Base-by-base conservation (phyloP, 2,888 invertebrate genomes). In the Coleophora deauratella region DNA sequence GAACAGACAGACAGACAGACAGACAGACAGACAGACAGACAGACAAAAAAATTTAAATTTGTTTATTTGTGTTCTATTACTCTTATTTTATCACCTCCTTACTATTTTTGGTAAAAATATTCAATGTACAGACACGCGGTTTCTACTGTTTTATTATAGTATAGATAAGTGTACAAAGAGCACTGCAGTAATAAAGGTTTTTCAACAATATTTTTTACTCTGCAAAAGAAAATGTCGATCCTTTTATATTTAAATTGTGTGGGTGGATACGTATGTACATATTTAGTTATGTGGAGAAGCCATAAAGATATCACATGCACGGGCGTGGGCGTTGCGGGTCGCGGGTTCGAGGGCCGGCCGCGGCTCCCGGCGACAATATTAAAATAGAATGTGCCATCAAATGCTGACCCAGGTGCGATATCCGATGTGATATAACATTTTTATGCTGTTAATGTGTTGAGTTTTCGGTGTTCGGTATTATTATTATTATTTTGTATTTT, bases 251-350 rank as follows among this genome's bases (percentile, higher is more conserved):
- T 67, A 76, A 78, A 75, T 77, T 66, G 66, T 63, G 62, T 62
- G 51, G 71, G 21, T 6, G 21, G 21, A 21, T 6, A 6, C 6
- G 21, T 21, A 6, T 3, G 21, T 21, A 75, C 81, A 79, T 79
- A 72, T 81, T 74, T 66, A 66, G 68, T 78, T 74, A 74, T 75
- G 66, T 72, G 65, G 64, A 66, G 68, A 55, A 67, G 71, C 74
- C 65, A 76, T 79, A 80, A 82, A 81, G 81, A 79, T 79, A 80
- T 81, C 77, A 77, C 74, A 74, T 70, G 72, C n/a, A n/a, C 75
- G 75, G 71, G 57, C 57, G 55, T 52, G 49, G 52, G 9, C 43
- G 49, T 57, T 56, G 46, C 37, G 39, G 38, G 32, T 41, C 38
- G 42, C 43, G 51, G 44, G 50, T 45, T 45, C 10, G 31, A 51